Percentiles rank a stretch among this genome's conserved stretches.
Conservation (phyloP, 2,888 invertebrate species). For the Lepetodrilus schrolli region DNA sequence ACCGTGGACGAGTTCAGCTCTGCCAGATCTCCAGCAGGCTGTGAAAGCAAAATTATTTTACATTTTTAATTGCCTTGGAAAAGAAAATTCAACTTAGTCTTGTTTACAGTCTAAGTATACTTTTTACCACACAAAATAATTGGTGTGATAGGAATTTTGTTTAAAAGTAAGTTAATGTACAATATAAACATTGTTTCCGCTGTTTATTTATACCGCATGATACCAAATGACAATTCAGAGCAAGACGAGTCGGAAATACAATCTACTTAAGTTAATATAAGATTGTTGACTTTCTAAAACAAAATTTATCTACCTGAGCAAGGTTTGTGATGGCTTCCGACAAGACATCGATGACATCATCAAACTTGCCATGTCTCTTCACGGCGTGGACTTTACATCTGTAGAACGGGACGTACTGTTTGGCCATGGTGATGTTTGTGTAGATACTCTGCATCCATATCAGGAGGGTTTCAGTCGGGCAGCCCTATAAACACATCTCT, state of each 20-base stretch:
- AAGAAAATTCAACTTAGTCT: too few species aligned
- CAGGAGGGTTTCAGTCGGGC: constrained; percentile 55
- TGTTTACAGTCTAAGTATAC: too few species aligned
- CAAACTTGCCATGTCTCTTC: constrained; percentile 48
- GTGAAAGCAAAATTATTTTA: not conserved
- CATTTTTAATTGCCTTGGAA: not conserved
- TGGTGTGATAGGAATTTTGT: too few species aligned
- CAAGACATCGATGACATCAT: constrained; percentile 58
- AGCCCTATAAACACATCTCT: constrained; percentile 52
- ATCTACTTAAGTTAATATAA: too few species aligned
- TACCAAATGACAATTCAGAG: too few species aligned
- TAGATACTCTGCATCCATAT: constrained; percentile 63
- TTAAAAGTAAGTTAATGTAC: too few species aligned
- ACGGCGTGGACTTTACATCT: constrained; percentile 59
- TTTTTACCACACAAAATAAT: too few species aligned
- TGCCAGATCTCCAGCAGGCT: not conserved
- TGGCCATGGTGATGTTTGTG: constrained; percentile 47
- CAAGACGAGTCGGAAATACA: too few species aligned
- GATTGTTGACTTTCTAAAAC: too few species aligned
- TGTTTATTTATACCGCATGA: too few species aligned
- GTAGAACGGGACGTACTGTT: constrained; percentile 60
- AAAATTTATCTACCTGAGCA: constrained; percentile 55
- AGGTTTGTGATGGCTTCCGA: constrained; percentile 58
- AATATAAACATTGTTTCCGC: too few species aligned
- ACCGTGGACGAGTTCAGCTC: not conserved